Evolutionary conservation across 2,113 vertebrate species (phyloP).

Genomic region (Micronycteris hirsuta): DNA sequence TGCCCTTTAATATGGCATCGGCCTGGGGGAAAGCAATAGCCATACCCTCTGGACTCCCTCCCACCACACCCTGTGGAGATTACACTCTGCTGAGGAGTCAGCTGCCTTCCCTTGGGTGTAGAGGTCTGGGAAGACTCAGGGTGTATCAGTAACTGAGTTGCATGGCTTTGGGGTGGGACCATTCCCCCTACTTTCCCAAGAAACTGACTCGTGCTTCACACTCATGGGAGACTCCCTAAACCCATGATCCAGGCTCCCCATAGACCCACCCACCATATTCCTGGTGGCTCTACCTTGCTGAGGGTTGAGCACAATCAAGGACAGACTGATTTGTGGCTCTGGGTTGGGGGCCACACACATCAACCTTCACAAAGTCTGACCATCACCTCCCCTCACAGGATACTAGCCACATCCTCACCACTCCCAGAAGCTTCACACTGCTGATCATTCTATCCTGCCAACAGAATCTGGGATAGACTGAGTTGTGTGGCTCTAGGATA

Average conservation of each 20-base stretch:
- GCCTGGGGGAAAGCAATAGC: neutral
- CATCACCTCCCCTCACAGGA: neutral
- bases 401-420: neutral
- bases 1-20: neutral
- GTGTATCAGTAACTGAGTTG: neutral
- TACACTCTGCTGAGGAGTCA: neutral
- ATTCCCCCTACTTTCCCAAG: neutral
- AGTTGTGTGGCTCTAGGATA: neutral
- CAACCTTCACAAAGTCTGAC: no score
- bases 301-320: no score
- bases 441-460: neutral
- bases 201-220: neutral
- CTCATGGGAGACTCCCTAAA: no score
- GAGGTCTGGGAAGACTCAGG: neutral
- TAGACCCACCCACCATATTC: no score
- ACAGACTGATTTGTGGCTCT: no score
- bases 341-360: no score
- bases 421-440: no score
- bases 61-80: neutral
- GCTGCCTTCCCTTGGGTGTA: neutral
- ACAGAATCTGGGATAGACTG: neutral
- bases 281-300: no score
- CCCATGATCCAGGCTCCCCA: no score
- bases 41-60: neutral
- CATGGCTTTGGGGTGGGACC: neutral